Conservation (phyloP, 2,113 vertebrate species). For the Daphoenositta chrysoptera region DNA sequence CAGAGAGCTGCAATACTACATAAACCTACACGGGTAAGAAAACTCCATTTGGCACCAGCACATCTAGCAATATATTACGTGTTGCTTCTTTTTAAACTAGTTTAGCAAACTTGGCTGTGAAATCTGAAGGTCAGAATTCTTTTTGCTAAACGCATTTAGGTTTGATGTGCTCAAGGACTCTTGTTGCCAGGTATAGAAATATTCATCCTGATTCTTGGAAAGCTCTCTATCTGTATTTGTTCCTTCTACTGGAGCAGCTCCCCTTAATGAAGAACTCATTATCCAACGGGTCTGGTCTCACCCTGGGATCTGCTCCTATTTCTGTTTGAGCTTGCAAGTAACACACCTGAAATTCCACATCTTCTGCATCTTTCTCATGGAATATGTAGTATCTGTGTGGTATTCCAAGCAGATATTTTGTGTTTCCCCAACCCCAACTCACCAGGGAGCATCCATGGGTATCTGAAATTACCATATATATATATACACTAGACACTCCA, state of each 20-base stretch:
- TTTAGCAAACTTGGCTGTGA: neutral
- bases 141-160: neutral
- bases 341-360: neutral
- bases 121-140: neutral
- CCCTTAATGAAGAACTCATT: neutral
- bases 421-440: neutral
- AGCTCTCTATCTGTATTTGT: neutral
- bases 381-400: rapidly evolving
- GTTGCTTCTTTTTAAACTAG: neutral
- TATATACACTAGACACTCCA: neutral
- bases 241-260: neutral
- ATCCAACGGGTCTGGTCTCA: rapidly evolving
- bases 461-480: neutral
- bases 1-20: neutral
- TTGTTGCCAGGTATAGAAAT: neutral
- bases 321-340: neutral
- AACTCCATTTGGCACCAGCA: neutral
- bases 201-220: neutral
- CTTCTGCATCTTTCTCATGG: neutral
- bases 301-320: neutral
- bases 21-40: neutral
- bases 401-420: neutral
- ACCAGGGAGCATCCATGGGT: neutral
- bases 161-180: neutral
- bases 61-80: neutral